Conservation (phyloP, 2,113 vertebrate species). For the Nerophis lumbriciformis region DNA sequence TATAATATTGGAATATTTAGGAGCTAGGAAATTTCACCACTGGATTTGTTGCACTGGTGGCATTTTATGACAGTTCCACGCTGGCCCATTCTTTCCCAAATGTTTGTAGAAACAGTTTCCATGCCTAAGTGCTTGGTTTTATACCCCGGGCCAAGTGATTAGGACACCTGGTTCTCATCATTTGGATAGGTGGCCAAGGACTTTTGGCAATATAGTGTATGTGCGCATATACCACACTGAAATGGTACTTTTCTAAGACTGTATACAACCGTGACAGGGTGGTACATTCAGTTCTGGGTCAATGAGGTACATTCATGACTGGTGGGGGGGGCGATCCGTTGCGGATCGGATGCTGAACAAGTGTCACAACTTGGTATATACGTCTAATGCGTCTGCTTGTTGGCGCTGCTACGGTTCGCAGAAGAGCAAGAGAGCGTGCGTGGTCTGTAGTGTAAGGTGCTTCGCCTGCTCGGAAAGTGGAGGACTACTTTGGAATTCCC, state of each 20-base stretch:
- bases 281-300: constrained; percentile 65
- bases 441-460: constrained; percentile 69
- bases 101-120: too few relatives aligned
- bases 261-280: constrained; percentile 42
- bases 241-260: constrained; percentile 22
- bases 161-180: too few relatives aligned
- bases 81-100: too few relatives aligned
- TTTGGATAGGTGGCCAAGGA: too few relatives aligned
- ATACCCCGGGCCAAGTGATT: too few relatives aligned
- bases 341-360: constrained; percentile 44
- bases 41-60: too few relatives aligned
- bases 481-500: constrained; percentile 58
- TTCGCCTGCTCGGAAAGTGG: constrained; percentile 58
- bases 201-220: neutral
- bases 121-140: too few relatives aligned
- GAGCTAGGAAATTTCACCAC: too few relatives aligned
- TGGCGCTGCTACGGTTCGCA: constrained; percentile 63
- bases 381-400: constrained; percentile 34
- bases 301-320: constrained; percentile 72
- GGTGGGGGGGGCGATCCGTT: constrained; percentile 31
- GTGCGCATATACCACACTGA: constrained; percentile 24
- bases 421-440: constrained; percentile 52
- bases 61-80: too few relatives aligned
- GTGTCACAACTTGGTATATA: constrained; percentile 35
- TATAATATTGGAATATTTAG: too few relatives aligned